These are phyloP conservation scores for Pentalonia nigronervosa DNA, from an alignment of 1,140 invertebrate species.

Conservation along the genomic window DNA sequence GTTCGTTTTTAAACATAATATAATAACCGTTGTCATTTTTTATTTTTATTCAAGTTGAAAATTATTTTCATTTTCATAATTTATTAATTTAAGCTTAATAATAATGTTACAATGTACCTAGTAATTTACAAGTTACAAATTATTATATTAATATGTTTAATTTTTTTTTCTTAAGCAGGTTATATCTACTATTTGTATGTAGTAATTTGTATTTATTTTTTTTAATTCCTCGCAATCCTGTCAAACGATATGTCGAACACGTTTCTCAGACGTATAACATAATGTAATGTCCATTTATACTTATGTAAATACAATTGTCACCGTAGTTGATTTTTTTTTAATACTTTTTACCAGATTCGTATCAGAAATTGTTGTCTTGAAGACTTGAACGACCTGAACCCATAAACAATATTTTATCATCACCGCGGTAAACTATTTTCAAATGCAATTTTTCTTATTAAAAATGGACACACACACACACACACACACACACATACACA, in stretches of 20 bases:
- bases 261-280: slow-evolving; percentile 3
- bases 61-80: background rate
- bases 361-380: background rate
- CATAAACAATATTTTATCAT: background rate
- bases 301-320: slow-evolving; percentile 17
- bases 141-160: background rate
- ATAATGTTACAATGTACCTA: background rate
- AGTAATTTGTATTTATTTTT: background rate
- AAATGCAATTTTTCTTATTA: background rate
- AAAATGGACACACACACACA: background rate
- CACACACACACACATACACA: too few species aligned
- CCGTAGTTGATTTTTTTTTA: background rate
- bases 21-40: background rate
- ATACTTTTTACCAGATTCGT: background rate
- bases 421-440: background rate
- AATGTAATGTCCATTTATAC: slow-evolving; percentile 1
- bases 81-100: background rate
- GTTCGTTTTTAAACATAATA: background rate
- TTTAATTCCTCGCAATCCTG: background rate
- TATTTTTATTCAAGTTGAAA: background rate
- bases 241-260: background rate
- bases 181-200: background rate
- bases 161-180: background rate
- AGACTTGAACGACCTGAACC: background rate
- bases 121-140: slow-evolving; percentile 3